Percentiles rank a stretch among this genome's conserved stretches.
Conservation (phyloP, 2,888 invertebrate genomes). For the Urechis unicinctus region DNA sequence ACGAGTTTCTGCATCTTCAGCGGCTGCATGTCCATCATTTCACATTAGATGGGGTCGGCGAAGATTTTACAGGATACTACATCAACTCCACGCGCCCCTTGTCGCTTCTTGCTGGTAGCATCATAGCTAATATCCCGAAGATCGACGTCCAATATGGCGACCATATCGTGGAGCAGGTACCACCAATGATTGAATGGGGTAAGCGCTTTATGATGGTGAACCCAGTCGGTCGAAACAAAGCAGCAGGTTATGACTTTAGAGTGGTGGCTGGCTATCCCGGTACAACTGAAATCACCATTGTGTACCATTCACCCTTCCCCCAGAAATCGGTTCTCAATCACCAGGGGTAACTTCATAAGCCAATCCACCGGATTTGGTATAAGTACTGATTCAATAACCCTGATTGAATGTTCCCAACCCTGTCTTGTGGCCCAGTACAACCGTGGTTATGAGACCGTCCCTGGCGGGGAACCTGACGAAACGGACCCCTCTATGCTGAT, state of each 20-base stretch:
- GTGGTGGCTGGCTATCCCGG: neutral
- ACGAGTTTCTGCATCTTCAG: neutral
- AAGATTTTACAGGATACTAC: neutral
- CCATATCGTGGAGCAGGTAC: slow-evolving; percentile 3
- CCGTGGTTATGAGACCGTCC: neutral
- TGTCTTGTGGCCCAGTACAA: slow-evolving; percentile 5
- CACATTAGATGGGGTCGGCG: neutral
- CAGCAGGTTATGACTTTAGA: neutral
- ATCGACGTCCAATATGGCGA: neutral
- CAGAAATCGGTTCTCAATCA: no score
- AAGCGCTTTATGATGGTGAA: neutral
- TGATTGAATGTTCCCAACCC: neutral
- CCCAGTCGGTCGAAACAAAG: neutral
- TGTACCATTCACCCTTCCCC: no score
- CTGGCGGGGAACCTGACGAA: neutral
- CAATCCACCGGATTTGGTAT: neutral
- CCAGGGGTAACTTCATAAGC: neutral
- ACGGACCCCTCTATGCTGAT: slow-evolving; percentile 6
- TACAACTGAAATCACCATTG: neutral
- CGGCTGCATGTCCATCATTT: neutral
- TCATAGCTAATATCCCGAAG: neutral
- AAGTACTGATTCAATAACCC: neutral
- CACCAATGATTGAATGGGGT: slow-evolving; percentile 3
- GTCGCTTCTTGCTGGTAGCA: neutral
- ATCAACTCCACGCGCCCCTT: slow-evolving; percentile 1